Conservation (phyloP, 2,888 invertebrate species). For the Bombylius discolor region DNA sequence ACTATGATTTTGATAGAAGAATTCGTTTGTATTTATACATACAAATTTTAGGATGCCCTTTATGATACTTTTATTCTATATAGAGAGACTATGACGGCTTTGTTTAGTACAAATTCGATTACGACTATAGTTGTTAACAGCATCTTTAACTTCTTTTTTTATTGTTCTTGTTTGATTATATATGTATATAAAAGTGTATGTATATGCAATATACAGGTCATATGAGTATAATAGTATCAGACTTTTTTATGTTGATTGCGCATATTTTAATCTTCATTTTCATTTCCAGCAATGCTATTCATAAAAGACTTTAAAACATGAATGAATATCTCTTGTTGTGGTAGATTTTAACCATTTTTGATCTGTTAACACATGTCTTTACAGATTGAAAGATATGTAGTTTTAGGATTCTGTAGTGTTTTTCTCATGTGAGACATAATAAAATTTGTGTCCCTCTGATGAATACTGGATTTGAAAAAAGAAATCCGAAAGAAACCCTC, state of each 20-base stretch:
- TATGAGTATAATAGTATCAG: background rate
- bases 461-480: background rate
- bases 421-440: background rate
- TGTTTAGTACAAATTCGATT: no score
- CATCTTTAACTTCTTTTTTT: no score
- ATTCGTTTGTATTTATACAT: no score
- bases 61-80: no score
- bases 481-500: no score
- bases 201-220: no score
- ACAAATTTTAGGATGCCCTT: no score
- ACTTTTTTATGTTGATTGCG: background rate
- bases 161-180: no score
- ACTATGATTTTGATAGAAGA: no score
- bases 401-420: background rate
- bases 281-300: background rate
- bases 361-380: constrained; percentile 13
- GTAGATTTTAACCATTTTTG: constrained; percentile 6
- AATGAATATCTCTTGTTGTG: constrained; percentile 3
- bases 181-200: no score
- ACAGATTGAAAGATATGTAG: constrained; percentile 7
- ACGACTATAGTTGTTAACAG: no score
- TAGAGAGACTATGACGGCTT: no score
- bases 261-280: background rate
- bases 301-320: constrained; percentile 3
- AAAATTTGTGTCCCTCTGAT: constrained; percentile 1